These are phyloP conservation scores for Hylaea fasciaria DNA, from an alignment of 2,888 invertebrate species.

Conservation along the genomic window DNA sequence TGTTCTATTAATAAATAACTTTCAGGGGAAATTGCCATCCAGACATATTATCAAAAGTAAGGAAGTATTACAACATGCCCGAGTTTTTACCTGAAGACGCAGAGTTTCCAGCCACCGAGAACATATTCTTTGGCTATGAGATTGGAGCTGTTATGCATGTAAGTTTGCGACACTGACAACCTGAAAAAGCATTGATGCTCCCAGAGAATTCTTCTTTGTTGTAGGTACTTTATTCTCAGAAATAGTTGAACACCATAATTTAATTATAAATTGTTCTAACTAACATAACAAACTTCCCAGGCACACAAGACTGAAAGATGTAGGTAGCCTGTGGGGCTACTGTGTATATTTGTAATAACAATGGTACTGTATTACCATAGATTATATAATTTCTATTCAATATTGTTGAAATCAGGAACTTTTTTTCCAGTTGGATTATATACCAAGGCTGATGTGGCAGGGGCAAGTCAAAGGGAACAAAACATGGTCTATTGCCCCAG, in stretches of 20 bases:
- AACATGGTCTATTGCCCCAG: slow-evolving; percentile 93
- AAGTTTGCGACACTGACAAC: slow-evolving; percentile 65
- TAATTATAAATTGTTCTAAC: too few species aligned
- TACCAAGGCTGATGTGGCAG: slow-evolving; percentile 96
- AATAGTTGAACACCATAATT: too few species aligned
- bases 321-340: too few species aligned
- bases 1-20: slow-evolving; percentile 3
- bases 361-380: too few species aligned
- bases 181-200: too few species aligned
- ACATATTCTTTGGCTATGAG: slow-evolving; percentile 96
- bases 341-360: too few species aligned
- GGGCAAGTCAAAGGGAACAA: slow-evolving; percentile 95
- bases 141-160: slow-evolving; percentile 96
- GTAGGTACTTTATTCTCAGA: too few species aligned
- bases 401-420: background rate
- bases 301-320: too few species aligned
- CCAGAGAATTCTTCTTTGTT: too few species aligned
- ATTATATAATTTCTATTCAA: too few species aligned
- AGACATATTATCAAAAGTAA: slow-evolving; percentile 89
- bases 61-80: slow-evolving; percentile 91
- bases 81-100: slow-evolving; percentile 94
- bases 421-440: slow-evolving; percentile 92
- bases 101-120: slow-evolving; percentile 95
- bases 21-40: slow-evolving; percentile 94
- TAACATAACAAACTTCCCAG: too few species aligned